Base-by-base conservation (phyloP, 2,113 vertebrate species). In the Columba janthina region DNA sequence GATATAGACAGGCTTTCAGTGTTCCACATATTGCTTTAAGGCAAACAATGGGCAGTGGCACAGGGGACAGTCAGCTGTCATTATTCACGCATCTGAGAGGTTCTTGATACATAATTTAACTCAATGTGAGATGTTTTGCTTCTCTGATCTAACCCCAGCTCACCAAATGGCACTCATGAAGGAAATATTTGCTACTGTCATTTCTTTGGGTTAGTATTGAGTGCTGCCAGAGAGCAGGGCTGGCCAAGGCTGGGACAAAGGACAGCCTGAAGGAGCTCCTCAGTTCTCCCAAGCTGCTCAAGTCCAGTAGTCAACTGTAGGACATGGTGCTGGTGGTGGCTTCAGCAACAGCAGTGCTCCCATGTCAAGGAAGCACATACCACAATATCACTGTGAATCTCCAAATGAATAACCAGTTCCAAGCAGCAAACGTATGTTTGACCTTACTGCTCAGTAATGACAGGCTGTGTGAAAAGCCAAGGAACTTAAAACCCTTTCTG, bases 61-160 rank as follows among this genome's bases (percentile, higher is more conserved):
- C 26, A 42, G 57, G 48, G 64, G 91, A 72, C 36, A 44, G 29
- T 26, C 87, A 90, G 28, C 64, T 71, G 26, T 92, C 73, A 89
- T 88, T 51, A 81, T 69, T 72, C 72, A 44, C 62, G 69, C 7
- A 84, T 70, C 69, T 36, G 69, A 64, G 8, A 81, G 53, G 54
- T 40, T 34, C n/a, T 76, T 26, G 4, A 85, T 94, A 66, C 83
- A 93, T 96, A 90, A 94, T 96, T 95, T 74, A 98, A 54, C 15
- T 60, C 53, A 36, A 31, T 57, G 50, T 36, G 71, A 94, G 8
- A 28, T 83, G 65, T 93, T 95, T 96, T 93, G 48, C 90, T 96
- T 94, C 92, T 95, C 67, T 91, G 67, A 88, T 90, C 57, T 51
- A 90, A 67, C 71, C 86, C 38, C 51, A 34, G 31, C 32, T 90